phyloP scores from a whole-genome alignment of 35 echinoderm and acorn worm genomes.

The Ophioderma brevispina region DNA sequence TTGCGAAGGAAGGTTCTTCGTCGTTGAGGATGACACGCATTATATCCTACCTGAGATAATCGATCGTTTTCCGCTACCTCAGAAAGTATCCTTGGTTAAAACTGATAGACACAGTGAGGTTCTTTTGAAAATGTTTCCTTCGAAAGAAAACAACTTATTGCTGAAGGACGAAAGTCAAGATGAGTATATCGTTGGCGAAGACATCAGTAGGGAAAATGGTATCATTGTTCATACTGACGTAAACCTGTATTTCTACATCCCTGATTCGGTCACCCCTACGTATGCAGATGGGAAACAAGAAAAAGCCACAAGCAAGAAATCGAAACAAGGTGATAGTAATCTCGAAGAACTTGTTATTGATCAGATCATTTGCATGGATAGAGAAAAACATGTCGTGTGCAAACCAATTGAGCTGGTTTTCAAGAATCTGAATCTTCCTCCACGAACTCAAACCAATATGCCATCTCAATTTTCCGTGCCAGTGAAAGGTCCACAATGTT shows the following conservation, averaged over 20 bases:
- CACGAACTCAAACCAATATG: no score
- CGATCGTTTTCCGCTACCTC: neutral
- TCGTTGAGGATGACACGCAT: neutral
- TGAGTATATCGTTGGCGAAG: neutral
- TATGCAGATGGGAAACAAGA: neutral
- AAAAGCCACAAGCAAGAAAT: neutral
- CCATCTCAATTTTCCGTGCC: no score
- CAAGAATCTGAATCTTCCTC: no score
- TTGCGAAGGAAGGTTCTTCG: neutral
- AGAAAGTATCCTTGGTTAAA: neutral
- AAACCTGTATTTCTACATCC: neutral
- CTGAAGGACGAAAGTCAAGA: neutral
- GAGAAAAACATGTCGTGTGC: no score
- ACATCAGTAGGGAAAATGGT: neutral
- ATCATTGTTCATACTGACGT: neutral
- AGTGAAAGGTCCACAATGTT: no score
- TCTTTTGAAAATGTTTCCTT: neutral
- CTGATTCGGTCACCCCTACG: neutral
- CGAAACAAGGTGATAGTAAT: no score
- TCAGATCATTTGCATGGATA: no score
- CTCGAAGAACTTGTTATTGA: no score
- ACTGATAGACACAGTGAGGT: neutral
- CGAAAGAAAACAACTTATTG: neutral
- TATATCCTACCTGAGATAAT: neutral
- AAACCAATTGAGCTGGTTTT: no score